Percentiles rank a stretch among this genome's conserved stretches.
phyloP scores from a whole-genome alignment of 2,113 vertebrate genomes.

The Serilophus lunatus region DNA sequence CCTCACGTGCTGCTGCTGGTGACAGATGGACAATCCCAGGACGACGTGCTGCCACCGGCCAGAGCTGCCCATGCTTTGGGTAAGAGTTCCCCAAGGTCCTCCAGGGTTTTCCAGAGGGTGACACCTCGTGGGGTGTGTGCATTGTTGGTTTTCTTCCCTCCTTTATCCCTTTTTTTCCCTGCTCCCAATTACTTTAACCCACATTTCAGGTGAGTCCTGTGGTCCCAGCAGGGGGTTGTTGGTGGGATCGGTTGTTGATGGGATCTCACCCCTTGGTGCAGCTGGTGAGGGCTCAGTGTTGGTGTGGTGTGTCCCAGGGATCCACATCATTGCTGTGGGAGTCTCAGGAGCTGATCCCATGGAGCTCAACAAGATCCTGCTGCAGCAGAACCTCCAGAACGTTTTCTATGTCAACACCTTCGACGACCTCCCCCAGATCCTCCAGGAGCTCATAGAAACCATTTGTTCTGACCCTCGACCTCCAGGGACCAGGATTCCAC shows the following conservation, averaged over 20 bases:
- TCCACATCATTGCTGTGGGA: conserved; percentile 81
- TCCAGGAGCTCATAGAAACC: conserved; percentile 78
- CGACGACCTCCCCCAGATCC: conserved; percentile 79
- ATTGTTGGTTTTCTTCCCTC: too few relatives aligned
- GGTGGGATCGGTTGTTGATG: not conserved
- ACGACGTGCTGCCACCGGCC: conserved; percentile 81
- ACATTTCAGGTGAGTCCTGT: not conserved
- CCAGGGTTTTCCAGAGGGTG: accelerated
- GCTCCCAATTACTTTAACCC: not conserved
- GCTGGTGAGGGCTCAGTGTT: too few relatives aligned
- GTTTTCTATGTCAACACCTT: conserved; percentile 82
- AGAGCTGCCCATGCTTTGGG: conserved; percentile 80
- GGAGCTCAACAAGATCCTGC: conserved; percentile 78
- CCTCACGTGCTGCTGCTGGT: conserved; percentile 81
- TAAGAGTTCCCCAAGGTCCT: not conserved
- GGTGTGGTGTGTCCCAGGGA: conserved; percentile 77
- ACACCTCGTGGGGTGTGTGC: too few relatives aligned
- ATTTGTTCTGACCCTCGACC: conserved; percentile 73
- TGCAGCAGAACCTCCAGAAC: conserved; percentile 76
- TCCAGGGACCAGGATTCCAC: not conserved
- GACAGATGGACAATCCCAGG: conserved; percentile 87
- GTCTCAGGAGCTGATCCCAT: conserved; percentile 79
- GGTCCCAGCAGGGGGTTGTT: not conserved
- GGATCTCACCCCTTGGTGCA: not conserved
- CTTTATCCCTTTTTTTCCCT: too few relatives aligned